phyloP scores from a whole-genome alignment of 2,888 invertebrate species.

The Nymphalis c-album region DNA sequence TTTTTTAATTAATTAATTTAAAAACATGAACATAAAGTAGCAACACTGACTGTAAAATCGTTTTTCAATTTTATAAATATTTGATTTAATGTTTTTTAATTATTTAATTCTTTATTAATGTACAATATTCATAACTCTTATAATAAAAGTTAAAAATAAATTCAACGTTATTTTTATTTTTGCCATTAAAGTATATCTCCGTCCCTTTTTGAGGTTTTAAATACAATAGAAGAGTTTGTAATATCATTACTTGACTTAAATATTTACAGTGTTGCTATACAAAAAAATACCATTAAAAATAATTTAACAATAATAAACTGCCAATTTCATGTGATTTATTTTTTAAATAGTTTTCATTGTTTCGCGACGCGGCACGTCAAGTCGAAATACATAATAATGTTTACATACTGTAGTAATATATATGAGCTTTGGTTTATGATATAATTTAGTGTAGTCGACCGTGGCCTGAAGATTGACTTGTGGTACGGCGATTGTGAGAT shows the following conservation, averaged over 20 bases:
- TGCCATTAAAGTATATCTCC: conserved; percentile 7
- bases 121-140: conserved; percentile 22
- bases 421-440: conserved; percentile 74
- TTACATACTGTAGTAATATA: conserved; percentile 72
- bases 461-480: conserved; percentile 54
- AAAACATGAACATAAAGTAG: conserved; percentile 6
- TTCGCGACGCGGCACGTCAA: conserved; percentile 38
- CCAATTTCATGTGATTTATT: conserved; percentile 12
- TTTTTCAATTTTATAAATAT: conserved; percentile 19
- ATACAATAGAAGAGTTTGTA: background rate
- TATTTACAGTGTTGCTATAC: conserved; percentile 14
- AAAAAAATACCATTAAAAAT: conserved; percentile 6
- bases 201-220: conserved; percentile 9
- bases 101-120: conserved; percentile 24
- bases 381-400: conserved; percentile 50
- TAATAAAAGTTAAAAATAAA: conserved; percentile 21
- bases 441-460: conserved; percentile 59
- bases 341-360: background rate
- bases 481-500: conserved; percentile 72
- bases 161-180: conserved; percentile 18
- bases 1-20: conserved; percentile 1
- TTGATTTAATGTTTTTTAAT: conserved; percentile 6
- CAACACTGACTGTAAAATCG: conserved; percentile 21
- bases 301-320: conserved; percentile 10
- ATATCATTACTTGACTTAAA: background rate